Conservation (phyloP, 37 sponge, comb jelly and placozoan species). For the Tethya wilhelma region DNA sequence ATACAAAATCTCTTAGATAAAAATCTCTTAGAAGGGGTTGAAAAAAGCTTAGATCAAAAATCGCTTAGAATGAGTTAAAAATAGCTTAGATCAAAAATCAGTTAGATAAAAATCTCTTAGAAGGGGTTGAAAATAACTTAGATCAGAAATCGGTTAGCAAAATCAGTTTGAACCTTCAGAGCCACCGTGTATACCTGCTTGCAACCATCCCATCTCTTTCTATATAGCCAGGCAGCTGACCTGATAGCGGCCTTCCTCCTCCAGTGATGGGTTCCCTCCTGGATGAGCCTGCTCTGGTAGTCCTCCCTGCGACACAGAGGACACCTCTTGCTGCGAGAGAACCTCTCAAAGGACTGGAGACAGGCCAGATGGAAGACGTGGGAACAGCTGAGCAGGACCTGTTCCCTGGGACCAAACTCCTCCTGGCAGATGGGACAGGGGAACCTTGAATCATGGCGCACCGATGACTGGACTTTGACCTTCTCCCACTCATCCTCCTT, state of each 20-base stretch:
- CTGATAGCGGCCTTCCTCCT: constrained; percentile 63
- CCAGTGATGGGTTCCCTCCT: constrained; percentile 72
- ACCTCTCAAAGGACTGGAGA: constrained; percentile 84
- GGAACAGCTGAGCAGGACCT: constrained; percentile 88
- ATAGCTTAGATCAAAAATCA: too few relatives aligned
- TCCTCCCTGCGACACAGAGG: constrained; percentile 82
- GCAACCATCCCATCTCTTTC: too few relatives aligned
- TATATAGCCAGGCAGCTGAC: too few relatives aligned
- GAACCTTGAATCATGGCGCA: constrained; percentile 73
- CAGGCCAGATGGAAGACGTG: constrained; percentile 93
- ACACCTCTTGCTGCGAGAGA: constrained; percentile 77
- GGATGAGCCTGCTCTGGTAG: constrained; percentile 87
- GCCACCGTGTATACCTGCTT: too few relatives aligned
- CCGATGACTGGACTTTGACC: constrained; percentile 60
- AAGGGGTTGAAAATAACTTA: too few relatives aligned
- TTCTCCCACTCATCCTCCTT: constrained; percentile 74
- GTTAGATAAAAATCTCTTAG: too few relatives aligned
- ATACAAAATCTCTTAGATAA: too few relatives aligned
- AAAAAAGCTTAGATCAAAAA: too few relatives aligned
- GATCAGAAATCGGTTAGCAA: too few relatives aligned
- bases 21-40: too few relatives aligned
- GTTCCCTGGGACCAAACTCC: constrained; percentile 59
- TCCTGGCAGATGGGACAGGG: constrained; percentile 97
- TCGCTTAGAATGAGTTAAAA: too few relatives aligned
- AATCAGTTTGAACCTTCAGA: too few relatives aligned